These are phyloP conservation scores for Hydrophis major DNA, from an alignment of 2,797 vertebrate genomes.

Conservation along the genomic window DNA sequence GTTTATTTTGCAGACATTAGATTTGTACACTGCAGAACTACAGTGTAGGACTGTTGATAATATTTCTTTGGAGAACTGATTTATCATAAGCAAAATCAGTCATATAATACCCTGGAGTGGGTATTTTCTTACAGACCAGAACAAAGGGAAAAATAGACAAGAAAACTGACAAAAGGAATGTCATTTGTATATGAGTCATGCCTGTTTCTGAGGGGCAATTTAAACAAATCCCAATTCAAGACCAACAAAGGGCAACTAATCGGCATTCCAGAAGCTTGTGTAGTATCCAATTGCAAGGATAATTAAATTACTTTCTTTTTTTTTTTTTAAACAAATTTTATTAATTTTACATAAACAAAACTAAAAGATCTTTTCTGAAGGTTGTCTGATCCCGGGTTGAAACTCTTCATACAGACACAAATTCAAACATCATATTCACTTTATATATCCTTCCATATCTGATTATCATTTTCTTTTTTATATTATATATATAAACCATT, in stretches of 20 bases:
- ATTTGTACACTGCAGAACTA: not conserved
- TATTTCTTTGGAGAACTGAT: not conserved
- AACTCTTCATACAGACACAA: too few relatives aligned
- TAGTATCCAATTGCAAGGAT: constrained; percentile 65
- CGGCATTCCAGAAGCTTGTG: constrained; percentile 66
- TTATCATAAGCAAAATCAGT: not conserved
- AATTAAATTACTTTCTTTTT: constrained; percentile 74
- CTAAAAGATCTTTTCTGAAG: too few relatives aligned
- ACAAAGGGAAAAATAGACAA: not conserved
- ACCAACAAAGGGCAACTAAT: constrained; percentile 68
- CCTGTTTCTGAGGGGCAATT: constrained; percentile 57
- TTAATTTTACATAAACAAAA: too few relatives aligned
- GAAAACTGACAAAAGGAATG: constrained; percentile 36
- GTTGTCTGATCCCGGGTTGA: too few relatives aligned
- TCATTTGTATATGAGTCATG: constrained; percentile 51
- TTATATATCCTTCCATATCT: too few relatives aligned
- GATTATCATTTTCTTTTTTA: too few relatives aligned
- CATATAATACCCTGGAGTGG: not conserved
- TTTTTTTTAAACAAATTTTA: not conserved
- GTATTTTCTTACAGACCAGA: constrained; percentile 17
- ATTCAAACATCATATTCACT: too few relatives aligned
- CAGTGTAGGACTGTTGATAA: not conserved
- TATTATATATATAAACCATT: too few relatives aligned
- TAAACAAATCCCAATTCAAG: constrained; percentile 52
- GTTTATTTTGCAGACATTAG: not conserved